Conservation (phyloP, 2,113 vertebrate genomes). For the Colistium nudipinnis region DNA sequence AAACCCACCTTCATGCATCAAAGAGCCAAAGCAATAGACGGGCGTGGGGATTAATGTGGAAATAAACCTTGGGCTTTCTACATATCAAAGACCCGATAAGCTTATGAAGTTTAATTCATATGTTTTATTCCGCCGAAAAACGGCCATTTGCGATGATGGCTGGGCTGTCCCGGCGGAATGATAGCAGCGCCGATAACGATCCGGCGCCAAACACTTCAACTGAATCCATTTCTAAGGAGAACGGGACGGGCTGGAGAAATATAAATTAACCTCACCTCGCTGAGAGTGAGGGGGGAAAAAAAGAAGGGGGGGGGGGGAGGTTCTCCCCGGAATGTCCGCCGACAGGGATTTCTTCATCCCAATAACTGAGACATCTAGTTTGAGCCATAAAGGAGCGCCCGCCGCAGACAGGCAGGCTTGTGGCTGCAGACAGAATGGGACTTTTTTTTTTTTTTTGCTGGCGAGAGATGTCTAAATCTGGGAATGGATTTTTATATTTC, state of each 20-base stretch:
- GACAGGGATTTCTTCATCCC: conserved; percentile 78
- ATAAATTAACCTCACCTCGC: conserved; percentile 79
- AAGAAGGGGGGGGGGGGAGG: too few relatives aligned
- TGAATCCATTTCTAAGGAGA: conserved; percentile 81
- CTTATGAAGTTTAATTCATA: conserved; percentile 85
- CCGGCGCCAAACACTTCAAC: conserved; percentile 76
- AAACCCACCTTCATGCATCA: conserved; percentile 83
- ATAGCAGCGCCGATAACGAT: conserved; percentile 78
- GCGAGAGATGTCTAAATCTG: conserved; percentile 78
- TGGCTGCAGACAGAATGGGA: conserved; percentile 74
- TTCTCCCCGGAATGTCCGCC: conserved; percentile 77
- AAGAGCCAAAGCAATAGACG: conserved; percentile 79
- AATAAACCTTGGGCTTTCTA: conserved; percentile 84
- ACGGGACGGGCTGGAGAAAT: conserved; percentile 78
- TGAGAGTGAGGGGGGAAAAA: conserved; percentile 72
- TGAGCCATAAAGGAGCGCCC: conserved; percentile 73
- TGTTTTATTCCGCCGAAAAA: conserved; percentile 83
- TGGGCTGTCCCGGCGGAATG: conserved; percentile 76
- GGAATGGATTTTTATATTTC: conserved; percentile 80
- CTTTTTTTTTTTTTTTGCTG: conserved; percentile 63
- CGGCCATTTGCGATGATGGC: conserved; percentile 80
- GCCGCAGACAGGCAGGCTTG: conserved; percentile 69
- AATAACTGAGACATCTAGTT: conserved; percentile 80
- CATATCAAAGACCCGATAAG: conserved; percentile 85
- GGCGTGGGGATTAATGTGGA: conserved; percentile 83